Evolutionary conservation across 1,140 invertebrate genomes (phyloP).

Genomic region (Danaus plexippus): DNA sequence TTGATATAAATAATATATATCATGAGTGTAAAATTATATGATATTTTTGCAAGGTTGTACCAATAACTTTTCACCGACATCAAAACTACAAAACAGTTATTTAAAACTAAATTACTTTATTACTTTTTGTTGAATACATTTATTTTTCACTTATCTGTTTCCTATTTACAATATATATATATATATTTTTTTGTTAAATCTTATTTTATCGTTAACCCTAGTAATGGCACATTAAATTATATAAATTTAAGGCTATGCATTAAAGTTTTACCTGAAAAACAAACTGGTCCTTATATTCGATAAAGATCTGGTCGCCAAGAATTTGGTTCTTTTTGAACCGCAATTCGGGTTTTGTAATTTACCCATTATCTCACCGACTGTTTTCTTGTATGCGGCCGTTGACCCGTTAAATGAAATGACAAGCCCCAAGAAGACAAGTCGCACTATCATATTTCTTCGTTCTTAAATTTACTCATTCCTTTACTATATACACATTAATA

Average conservation of each 20-base stretch:
- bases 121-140: too few species aligned
- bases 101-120: not conserved
- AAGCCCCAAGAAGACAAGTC: slow-evolving; percentile 31
- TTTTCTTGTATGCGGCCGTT: slow-evolving; percentile 32
- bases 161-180: too few species aligned
- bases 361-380: slow-evolving; percentile 31
- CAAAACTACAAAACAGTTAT: slow-evolving; percentile 3
- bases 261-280: not conserved
- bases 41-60: too few species aligned
- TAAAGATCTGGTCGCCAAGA: not conserved
- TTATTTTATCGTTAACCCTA: too few species aligned
- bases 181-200: too few species aligned
- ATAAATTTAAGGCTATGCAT: not conserved
- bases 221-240: too few species aligned
- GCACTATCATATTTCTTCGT: slow-evolving; percentile 58
- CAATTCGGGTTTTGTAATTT: slow-evolving; percentile 32
- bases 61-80: slow-evolving; percentile 2
- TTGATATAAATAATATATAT: too few species aligned
- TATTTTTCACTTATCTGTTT: too few species aligned
- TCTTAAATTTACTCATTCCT: slow-evolving; percentile 47
- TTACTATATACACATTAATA: too few species aligned
- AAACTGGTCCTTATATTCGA: too few species aligned
- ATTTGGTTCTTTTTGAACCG: slow-evolving; percentile 9
- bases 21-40: too few species aligned
- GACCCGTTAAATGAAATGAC: slow-evolving; percentile 22